Evolutionary conservation across 2,797 vertebrate species (phyloP).

Genomic region (Semaprochilodus insignis): DNA sequence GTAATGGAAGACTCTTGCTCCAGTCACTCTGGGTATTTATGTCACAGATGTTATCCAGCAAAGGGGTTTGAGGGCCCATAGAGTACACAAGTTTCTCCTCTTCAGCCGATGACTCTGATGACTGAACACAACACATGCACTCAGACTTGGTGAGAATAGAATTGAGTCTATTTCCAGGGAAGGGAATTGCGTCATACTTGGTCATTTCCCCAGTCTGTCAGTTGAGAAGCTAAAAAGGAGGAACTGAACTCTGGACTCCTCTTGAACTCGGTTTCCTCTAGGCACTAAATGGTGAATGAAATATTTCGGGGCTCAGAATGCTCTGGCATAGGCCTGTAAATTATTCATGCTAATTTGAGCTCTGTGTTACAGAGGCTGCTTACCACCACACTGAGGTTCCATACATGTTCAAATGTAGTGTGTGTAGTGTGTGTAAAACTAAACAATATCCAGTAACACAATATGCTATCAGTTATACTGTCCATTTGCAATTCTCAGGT

Average conservation of each 20-base stretch:
- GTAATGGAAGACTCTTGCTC: constrained; percentile 83
- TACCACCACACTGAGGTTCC: constrained; percentile 31
- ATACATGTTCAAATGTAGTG: constrained; percentile 17
- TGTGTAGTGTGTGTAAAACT: no score
- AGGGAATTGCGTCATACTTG: constrained; percentile 46
- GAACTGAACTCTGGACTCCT: not conserved
- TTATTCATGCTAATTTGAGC: constrained; percentile 62
- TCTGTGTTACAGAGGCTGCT: constrained; percentile 40
- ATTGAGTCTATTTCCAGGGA: constrained; percentile 23
- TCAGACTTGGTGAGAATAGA: constrained; percentile 17
- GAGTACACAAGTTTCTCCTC: constrained; percentile 70
- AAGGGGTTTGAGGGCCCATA: constrained; percentile 70
- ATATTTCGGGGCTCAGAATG: constrained; percentile 52
- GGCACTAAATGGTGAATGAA: constrained; percentile 38
- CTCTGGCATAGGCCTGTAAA: constrained; percentile 51
- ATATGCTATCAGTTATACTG: not conserved
- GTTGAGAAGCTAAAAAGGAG: constrained; percentile 6
- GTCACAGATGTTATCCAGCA: constrained; percentile 71
- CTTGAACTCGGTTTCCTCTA: constrained; percentile 25
- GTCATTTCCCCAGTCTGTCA: constrained; percentile 39
- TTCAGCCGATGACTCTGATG: constrained; percentile 69
- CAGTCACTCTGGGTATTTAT: constrained; percentile 82
- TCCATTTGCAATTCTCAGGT: not conserved
- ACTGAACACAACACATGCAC: constrained; percentile 65
- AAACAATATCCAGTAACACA: not conserved